Percentiles rank a stretch among this genome's conserved stretches.
Evolutionary conservation across 92 coral and sea anemone species (phyloP).

Genomic region (Desmophyllum pertusum): DNA sequence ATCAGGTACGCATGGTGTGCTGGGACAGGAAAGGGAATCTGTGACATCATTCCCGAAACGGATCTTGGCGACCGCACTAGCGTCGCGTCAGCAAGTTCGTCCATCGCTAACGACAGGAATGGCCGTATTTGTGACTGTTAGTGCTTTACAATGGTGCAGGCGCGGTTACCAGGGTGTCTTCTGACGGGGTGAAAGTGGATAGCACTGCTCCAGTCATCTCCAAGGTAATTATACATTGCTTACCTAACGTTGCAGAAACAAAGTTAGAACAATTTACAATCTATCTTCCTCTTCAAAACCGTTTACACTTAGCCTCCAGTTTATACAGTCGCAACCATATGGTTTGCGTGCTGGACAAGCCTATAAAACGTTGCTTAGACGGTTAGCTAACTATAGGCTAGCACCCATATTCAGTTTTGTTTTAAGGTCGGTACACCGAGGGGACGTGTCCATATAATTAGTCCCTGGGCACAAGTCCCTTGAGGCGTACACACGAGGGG

Average conservation of each 20-base stretch:
- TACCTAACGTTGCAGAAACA: not conserved
- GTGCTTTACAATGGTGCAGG: conserved; percentile 84
- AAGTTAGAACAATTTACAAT: not conserved
- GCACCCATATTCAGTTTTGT: not conserved
- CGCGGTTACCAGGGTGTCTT: conserved; percentile 66
- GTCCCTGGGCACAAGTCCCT: too few species aligned
- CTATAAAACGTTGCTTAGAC: not conserved
- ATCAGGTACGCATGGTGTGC: conserved; percentile 86
- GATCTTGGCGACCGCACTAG: conserved; percentile 55
- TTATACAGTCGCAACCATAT: not conserved
- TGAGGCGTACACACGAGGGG: too few species aligned
- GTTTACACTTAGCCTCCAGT: not conserved
- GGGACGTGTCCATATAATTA: too few species aligned
- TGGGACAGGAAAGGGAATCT: conserved; percentile 76
- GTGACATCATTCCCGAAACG: conserved; percentile 82
- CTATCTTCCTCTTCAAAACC: not conserved
- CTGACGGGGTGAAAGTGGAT: conserved; percentile 88
- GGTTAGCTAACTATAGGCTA: not conserved
- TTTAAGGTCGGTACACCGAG: too few species aligned
- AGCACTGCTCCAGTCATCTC: conserved; percentile 76
- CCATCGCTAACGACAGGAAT: conserved; percentile 82
- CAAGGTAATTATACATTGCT: conserved; percentile 53
- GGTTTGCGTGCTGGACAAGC: not conserved
- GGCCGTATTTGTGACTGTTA: conserved; percentile 74
- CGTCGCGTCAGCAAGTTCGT: conserved; percentile 66